Base-by-base conservation (phyloP, 2,797 vertebrate species). In the Merluccius polli region DNA sequence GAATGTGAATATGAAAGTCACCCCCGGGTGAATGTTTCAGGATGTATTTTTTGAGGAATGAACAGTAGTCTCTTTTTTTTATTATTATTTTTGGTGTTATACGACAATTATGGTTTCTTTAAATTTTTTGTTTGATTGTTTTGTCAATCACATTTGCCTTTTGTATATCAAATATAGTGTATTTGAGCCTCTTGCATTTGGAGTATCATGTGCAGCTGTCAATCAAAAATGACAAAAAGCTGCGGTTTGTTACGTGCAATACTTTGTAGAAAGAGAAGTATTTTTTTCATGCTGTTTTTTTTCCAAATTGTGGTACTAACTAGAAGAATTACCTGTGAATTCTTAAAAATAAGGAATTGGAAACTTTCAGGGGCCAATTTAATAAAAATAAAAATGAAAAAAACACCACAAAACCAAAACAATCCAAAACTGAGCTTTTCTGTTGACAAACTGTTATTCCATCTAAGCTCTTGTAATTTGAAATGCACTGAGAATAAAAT, bases 111-210 rank as follows among this genome's bases (percentile, higher is more conserved):
- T 63, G 27, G 75, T 85, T 85, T 81, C 21, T 82, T 79, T 84
- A 87, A 83, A 29, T 85, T 83, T 84, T 79, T 77, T 83, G 81
- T 80, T 83, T 83, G 71, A 85, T 85, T 79, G 80, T 30, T 87
- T 75, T 89, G 82, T 90, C 82, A 86, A 83, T 92, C 90, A 92
- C 88, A 83, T 91, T 92, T 93, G 92, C 92, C 91, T 94, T 94
- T 92, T 93, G 86, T 93, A 92, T 92, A 93, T 84, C 87, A 90
- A 87, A 90, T 85, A 82, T 86, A 79, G 86, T 88, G 87, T 90
- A 88, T 90, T 82, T 91, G 81, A 87, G 83, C 83, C 80, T 85
- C 86, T 79, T 89, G 86, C 91, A 84, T 84, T 83, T 79, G 83
- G 85, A 87, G 81, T 84, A 76, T 90, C 80, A 83, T 86, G 78